Evolutionary conservation across 92 coral and sea anemone species (phyloP).

Genomic region (Ricordea florida): DNA sequence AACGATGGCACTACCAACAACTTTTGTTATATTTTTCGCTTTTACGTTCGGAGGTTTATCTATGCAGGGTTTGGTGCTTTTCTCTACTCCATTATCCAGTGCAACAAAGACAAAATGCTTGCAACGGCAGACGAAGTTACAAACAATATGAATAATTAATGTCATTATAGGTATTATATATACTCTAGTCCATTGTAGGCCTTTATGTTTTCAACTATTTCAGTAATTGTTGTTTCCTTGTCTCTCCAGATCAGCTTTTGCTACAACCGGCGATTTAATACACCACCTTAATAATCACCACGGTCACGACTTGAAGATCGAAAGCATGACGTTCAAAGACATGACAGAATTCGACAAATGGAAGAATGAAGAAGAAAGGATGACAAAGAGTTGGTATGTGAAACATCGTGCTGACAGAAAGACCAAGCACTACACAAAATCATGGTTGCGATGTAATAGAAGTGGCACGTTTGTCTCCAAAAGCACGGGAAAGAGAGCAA

Average conservation of each 20-base stretch:
- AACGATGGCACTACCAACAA: too few species aligned
- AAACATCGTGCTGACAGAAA: not conserved
- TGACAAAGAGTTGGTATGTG: conserved; percentile 27
- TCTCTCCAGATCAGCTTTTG: not conserved
- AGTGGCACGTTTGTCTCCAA: conserved; percentile 11
- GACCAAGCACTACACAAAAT: not conserved
- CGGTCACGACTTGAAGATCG: not conserved
- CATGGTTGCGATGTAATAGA: conserved; percentile 21
- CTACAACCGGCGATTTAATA: conserved; percentile 19
- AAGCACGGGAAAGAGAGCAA: conserved; percentile 3
- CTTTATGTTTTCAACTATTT: too few species aligned
- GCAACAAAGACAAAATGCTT: too few species aligned
- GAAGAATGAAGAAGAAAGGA: conserved; percentile 1
- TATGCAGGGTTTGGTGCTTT: too few species aligned
- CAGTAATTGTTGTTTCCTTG: not conserved
- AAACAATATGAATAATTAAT: too few species aligned
- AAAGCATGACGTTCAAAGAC: conserved; percentile 26
- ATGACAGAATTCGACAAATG: conserved; percentile 21
- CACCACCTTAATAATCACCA: conserved; percentile 9
- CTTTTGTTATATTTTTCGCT: too few species aligned
- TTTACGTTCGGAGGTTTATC: too few species aligned
- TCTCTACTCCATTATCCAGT: too few species aligned
- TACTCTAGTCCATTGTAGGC: too few species aligned
- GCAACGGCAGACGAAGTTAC: too few species aligned
- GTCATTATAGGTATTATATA: too few species aligned